Conservation (phyloP, 2,797 vertebrate genomes). For the Pseudomugil gertrudae region DNA sequence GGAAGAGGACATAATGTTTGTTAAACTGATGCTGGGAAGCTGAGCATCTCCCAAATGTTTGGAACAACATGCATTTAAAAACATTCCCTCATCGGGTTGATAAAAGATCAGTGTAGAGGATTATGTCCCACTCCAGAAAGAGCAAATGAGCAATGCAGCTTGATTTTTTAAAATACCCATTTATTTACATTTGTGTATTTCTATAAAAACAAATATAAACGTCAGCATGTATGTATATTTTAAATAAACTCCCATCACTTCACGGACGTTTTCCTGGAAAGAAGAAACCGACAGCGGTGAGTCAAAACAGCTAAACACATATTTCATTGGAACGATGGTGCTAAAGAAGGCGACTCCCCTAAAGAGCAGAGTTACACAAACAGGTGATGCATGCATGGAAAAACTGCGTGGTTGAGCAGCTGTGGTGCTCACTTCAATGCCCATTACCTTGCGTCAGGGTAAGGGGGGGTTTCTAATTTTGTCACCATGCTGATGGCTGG, state of each 20-base stretch:
- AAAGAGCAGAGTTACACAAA: slow-evolving; percentile 4
- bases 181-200: neutral
- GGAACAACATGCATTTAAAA: neutral
- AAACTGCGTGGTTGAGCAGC: slow-evolving; percentile 30
- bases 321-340: neutral
- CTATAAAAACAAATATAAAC: neutral
- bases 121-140: neutral
- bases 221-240: slow-evolving; percentile 12
- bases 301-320: slow-evolving; percentile 10
- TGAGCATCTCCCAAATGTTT: neutral
- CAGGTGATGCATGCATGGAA: slow-evolving; percentile 32
- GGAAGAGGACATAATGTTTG: neutral
- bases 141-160: neutral
- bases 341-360: neutral
- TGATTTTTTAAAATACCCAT: neutral
- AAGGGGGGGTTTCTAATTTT: slow-evolving; percentile 45
- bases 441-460: slow-evolving; percentile 19
- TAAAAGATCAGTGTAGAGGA: too few relatives aligned
- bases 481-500: slow-evolving; percentile 7
- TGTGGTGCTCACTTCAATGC: slow-evolving; percentile 20
- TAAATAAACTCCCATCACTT: slow-evolving; percentile 4
- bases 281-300: neutral
- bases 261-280: slow-evolving; percentile 15
- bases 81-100: neutral
- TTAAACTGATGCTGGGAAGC: neutral